These are phyloP conservation scores for Emydoidea blandingii DNA, from an alignment of 2,797 vertebrate genomes.

Conservation along the genomic window DNA sequence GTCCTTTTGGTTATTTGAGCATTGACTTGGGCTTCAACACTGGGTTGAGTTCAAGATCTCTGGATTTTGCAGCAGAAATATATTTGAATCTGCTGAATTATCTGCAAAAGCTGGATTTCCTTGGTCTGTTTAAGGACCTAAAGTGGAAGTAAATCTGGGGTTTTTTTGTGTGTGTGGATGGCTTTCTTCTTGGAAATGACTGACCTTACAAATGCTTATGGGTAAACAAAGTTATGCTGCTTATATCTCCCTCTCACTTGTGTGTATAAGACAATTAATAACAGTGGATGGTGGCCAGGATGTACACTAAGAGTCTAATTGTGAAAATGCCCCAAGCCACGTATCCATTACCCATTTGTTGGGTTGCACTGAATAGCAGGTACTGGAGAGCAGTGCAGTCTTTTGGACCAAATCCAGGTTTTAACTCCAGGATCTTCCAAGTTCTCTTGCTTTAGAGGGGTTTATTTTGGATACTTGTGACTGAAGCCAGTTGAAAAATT, in stretches of 20 bases:
- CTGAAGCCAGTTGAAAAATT: not conserved
- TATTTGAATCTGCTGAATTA: slow-evolving; percentile 27
- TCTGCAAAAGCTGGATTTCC: slow-evolving; percentile 25
- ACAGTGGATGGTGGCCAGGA: not conserved
- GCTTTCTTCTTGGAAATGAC: not conserved
- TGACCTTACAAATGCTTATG: not conserved
- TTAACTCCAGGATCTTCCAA: not conserved
- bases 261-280: not conserved
- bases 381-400: not conserved
- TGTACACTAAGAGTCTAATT: not conserved
- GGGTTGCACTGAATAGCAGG: not conserved
- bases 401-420: not conserved
- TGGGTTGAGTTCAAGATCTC: not conserved
- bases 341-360: not conserved
- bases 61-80: slow-evolving; percentile 4
- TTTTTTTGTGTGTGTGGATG: not conserved
- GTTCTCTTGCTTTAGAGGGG: not conserved
- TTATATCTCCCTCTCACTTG: not conserved
- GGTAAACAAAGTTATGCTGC: not conserved
- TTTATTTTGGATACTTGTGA: not conserved
- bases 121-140: not conserved
- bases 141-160: slow-evolving; percentile 17
- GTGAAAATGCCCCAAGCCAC: not conserved
- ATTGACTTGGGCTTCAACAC: not conserved
- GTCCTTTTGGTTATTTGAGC: not conserved